Evolutionary conservation across 2,797 vertebrate genomes (phyloP).

Genomic region (Carcharodon carcharias): DNA sequence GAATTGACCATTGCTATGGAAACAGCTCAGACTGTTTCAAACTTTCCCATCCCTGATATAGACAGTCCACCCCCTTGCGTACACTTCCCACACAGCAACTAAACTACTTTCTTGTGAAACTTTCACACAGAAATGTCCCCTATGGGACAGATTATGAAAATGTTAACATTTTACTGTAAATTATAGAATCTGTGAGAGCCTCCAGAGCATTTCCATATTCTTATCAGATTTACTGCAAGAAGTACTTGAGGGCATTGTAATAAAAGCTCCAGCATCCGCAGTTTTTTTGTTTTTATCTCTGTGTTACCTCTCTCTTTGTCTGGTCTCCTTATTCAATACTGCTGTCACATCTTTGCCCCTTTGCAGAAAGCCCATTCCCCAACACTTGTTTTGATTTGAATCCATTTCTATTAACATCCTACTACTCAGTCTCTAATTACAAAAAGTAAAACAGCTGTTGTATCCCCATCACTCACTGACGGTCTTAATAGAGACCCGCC

Average conservation of each 20-base stretch:
- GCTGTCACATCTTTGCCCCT: background rate
- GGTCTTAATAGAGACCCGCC: conserved; percentile 4
- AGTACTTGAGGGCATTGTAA: background rate
- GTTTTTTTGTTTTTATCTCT: no score
- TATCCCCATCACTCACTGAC: conserved; percentile 19
- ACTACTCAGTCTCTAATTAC: conserved; percentile 22
- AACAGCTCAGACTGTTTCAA: background rate
- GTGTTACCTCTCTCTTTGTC: background rate
- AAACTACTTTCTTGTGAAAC: background rate
- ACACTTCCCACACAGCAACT: background rate
- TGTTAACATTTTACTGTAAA: background rate
- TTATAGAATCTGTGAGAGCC: background rate
- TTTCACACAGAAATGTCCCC: background rate
- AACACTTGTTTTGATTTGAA: conserved; percentile 7
- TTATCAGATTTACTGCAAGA: background rate
- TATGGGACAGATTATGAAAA: background rate
- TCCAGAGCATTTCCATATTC: background rate
- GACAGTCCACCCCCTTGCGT: no score
- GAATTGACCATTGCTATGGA: background rate
- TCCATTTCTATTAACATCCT: conserved; percentile 8
- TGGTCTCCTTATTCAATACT: background rate
- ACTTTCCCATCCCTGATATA: background rate
- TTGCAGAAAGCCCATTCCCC: background rate
- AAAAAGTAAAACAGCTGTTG: conserved; percentile 35
- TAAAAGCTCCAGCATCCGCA: background rate